Percentiles rank a stretch among this genome's conserved stretches.
Evolutionary conservation across 2,888 invertebrate genomes (phyloP).

Genomic region (Ectropis crepuscularia): DNA sequence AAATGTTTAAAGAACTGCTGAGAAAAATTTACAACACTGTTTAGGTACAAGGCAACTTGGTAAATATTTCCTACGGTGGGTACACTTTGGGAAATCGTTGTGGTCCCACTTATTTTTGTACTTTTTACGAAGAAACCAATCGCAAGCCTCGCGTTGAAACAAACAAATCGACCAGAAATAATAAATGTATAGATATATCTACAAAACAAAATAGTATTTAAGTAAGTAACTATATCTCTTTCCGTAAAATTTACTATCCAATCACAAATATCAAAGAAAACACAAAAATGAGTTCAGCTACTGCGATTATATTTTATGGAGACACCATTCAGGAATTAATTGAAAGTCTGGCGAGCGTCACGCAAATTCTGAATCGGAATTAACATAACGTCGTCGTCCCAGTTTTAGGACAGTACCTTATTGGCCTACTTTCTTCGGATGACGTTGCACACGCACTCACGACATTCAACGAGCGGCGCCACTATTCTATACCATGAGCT

Average conservation of each 20-base stretch:
- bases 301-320: too few relatives aligned
- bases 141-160: conserved; percentile 1
- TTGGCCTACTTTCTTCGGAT: conserved; percentile 15
- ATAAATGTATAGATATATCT: too few relatives aligned
- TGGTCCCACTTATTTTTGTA: conserved; percentile 43
- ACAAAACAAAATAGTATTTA: too few relatives aligned
- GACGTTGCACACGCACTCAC: neutral
- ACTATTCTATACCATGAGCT: too few relatives aligned
- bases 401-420: conserved; percentile 10
- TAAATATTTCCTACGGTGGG: conserved; percentile 39
- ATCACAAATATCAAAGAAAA: too few relatives aligned
- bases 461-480: too few relatives aligned
- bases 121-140: conserved; percentile 36
- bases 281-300: too few relatives aligned
- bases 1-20: neutral
- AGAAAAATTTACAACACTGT: conserved; percentile 10
- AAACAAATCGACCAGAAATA: too few relatives aligned
- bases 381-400: conserved; percentile 12
- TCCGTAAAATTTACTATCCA: too few relatives aligned
- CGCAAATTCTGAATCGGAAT: conserved; percentile 9
- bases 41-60: conserved; percentile 14
- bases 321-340: conserved; percentile 1
- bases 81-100: conserved; percentile 30
- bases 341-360: conserved; percentile 6
- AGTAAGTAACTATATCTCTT: too few relatives aligned